Conservation (phyloP, 2,797 vertebrate genomes). For the Otolemur crassicaudatus region DNA sequence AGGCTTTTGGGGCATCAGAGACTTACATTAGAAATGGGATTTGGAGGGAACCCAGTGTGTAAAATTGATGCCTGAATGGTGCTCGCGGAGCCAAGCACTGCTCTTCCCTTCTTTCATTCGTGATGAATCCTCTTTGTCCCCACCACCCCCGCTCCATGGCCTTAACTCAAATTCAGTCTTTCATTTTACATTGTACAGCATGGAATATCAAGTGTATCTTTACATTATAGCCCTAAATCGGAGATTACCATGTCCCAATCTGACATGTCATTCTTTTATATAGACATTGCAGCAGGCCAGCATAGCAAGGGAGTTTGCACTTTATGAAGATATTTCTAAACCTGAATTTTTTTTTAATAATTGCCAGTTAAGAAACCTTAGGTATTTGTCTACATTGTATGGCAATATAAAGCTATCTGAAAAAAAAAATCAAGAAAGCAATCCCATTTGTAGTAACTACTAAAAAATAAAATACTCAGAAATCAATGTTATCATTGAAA, state of each 20-base stretch:
- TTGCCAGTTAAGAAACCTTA: not conserved
- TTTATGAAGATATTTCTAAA: not conserved
- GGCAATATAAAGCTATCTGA: not conserved
- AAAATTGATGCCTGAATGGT: not conserved
- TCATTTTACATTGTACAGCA: not conserved
- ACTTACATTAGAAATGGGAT: not conserved
- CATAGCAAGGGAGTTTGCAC: not conserved
- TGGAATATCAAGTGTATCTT: not conserved
- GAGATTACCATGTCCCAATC: not conserved
- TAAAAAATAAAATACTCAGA: not conserved
- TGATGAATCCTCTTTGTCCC: not conserved
- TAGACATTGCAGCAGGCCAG: not conserved
- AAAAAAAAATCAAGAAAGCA: not conserved
- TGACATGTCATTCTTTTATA: not conserved
- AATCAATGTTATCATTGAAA: not conserved
- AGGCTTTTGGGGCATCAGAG: not conserved
- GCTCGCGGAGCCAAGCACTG: rapidly evolving
- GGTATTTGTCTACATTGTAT: not conserved
- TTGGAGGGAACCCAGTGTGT: rapidly evolving
- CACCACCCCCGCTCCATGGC: rapidly evolving
- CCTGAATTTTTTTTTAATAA: not conserved
- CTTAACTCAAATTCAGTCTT: not conserved
- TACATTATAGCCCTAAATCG: not conserved
- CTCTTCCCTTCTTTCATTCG: not conserved
- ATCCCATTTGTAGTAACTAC: not conserved